Percentiles rank a stretch among this genome's conserved stretches.
Evolutionary conservation across 2,113 vertebrate species (phyloP).

Genomic region (Pungitius pungitius): DNA sequence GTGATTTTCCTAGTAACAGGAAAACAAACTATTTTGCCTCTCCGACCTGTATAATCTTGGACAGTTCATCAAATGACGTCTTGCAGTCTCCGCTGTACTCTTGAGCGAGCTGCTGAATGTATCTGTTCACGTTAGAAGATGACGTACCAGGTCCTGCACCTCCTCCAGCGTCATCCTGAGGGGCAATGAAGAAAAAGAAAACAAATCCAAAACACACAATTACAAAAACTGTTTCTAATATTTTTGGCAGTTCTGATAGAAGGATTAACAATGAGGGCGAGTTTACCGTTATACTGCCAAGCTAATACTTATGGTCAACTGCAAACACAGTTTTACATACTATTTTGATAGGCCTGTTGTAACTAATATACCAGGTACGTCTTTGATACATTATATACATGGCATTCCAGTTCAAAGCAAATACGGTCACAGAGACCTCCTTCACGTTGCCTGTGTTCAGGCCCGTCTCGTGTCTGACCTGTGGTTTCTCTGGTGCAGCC

Average conservation of each 20-base stretch:
- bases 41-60: slow-evolving; percentile 97
- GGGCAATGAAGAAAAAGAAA: background rate
- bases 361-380: background rate
- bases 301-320: background rate
- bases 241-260: background rate
- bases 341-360: background rate
- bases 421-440: background rate
- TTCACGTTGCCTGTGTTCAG: background rate
- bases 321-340: background rate
- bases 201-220: background rate
- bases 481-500: slow-evolving; percentile 96
- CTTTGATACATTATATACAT: background rate
- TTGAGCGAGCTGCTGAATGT: slow-evolving; percentile 97
- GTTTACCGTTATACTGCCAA: background rate
- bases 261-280: background rate
- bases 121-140: slow-evolving; percentile 96
- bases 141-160: slow-evolving; percentile 90
- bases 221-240: background rate
- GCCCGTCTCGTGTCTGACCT: slow-evolving; percentile 79
- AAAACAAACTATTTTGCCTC: background rate
- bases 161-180: slow-evolving; percentile 90
- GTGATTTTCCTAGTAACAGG: too few species aligned
- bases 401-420: background rate
- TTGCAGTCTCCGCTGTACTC: slow-evolving; percentile 99
- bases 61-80: slow-evolving; percentile 97